phyloP scores from a whole-genome alignment of 2,888 invertebrate species.

The Lasioglossum marginatum region DNA sequence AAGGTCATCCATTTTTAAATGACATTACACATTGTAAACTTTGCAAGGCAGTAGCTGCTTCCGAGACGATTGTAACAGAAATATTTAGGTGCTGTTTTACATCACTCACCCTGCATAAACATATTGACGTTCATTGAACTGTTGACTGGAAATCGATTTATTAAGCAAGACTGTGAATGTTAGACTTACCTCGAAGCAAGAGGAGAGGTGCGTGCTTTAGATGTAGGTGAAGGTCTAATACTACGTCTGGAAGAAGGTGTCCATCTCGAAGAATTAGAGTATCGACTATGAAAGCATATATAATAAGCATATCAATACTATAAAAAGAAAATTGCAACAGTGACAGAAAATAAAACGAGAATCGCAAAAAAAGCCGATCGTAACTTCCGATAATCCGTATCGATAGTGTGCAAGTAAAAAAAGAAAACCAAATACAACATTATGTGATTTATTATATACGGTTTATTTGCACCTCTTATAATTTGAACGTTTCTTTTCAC shows the following conservation, averaged over 20 bases:
- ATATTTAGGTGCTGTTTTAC: neutral
- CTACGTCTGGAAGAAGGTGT: slow-evolving; percentile 73
- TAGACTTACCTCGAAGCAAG: slow-evolving; percentile 70
- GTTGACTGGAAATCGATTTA: slow-evolving; percentile 2
- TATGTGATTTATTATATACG: slow-evolving; percentile 38
- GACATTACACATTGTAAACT: neutral
- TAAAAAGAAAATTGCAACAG: slow-evolving; percentile 33
- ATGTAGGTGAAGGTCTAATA: slow-evolving; percentile 66
- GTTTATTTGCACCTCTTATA: slow-evolving; percentile 31
- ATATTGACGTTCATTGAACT: slow-evolving; percentile 24
- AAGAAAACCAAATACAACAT: slow-evolving; percentile 17
- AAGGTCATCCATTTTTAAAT: neutral
- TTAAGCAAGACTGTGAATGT: neutral
- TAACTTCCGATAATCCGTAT: neutral
- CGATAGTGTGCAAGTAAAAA: neutral
- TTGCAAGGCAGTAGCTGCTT: neutral
- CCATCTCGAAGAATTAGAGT: slow-evolving; percentile 75
- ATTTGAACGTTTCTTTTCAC: slow-evolving; percentile 22
- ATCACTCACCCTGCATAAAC: neutral
- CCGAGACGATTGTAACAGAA: neutral
- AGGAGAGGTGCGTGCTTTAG: slow-evolving; percentile 55
- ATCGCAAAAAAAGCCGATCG: neutral
- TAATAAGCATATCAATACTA: slow-evolving; percentile 65
- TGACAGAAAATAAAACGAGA: slow-evolving; percentile 10
- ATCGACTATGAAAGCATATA: slow-evolving; percentile 76